Evolutionary conservation across 1,140 invertebrate genomes (phyloP), one percentile per base, ranked within the genome.

Genomic region (Glomeris maerens): DNA sequence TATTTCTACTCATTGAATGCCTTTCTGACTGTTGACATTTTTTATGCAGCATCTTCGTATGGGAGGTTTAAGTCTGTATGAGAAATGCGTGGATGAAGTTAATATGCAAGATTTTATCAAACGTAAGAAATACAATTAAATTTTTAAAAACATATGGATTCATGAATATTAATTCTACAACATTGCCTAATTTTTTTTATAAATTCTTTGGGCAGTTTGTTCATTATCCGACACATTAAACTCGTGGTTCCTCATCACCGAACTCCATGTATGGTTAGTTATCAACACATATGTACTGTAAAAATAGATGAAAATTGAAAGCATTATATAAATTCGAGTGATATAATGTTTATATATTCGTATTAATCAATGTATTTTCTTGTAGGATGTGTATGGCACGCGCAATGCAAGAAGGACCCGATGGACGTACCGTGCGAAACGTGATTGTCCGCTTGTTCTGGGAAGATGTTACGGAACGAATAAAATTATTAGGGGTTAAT

Each of bases 401-500:
- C 39, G 73, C 78, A 3, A 87, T 87, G 81, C 77, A 78, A 23
- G 81, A 86, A 66, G 72, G 71, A 20, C 72, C 78, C 29, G 68
- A 81, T 59, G 86, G 86, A 2, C 63, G 73, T 57, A 67, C 73
- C 57, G 59, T 84, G n/a, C 73, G 84, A 57, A 83, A 86, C 66
- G 65, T 66, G 59, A 68, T 89, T 17, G 71, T 90, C 17, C 75
- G 81, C 68, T 75, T 81, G 1, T 71, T 91, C 68, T 91, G 87
- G 87, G 64, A 76, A 40, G 86, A 91, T 74, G 73, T 81, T n/a
- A 72, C 74, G 31, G 68, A 69, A 3, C 75, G 83, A 61, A 68
- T 76, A 20, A 83, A 81, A 59, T 74, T 80, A 66, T 63, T 89
- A 51, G 79, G 78, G 51, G 83, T 83, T n/a, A n/a, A n/a, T n/a